These are phyloP conservation scores for Pongo pygmaeus DNA, from an alignment of 2,113 vertebrate genomes.

Conservation along the genomic window DNA sequence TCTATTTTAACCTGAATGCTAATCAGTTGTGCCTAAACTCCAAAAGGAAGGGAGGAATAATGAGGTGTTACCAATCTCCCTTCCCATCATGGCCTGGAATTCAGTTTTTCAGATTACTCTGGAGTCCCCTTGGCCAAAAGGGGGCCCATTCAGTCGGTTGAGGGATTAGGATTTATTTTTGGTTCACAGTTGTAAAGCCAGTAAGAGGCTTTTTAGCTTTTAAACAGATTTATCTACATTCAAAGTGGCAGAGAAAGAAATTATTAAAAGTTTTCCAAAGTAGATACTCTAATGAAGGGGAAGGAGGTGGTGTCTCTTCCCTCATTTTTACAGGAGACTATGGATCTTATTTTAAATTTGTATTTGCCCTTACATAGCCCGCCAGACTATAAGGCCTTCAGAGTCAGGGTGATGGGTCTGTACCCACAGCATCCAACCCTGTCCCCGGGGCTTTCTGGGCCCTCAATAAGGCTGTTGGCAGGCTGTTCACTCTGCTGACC, in stretches of 20 bases:
- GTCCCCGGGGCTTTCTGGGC: not conserved
- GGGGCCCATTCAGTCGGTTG: too few relatives aligned
- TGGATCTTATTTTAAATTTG: not conserved
- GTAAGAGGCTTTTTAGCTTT: not conserved
- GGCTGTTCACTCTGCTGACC: not conserved
- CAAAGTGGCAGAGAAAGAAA: not conserved
- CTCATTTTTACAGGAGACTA: not conserved
- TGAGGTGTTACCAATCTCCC: too few relatives aligned
- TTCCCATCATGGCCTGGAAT: too few relatives aligned
- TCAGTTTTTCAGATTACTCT: too few relatives aligned
- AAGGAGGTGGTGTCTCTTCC: not conserved
- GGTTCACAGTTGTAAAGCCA: not conserved
- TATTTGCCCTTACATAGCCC: not conserved
- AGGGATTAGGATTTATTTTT: too few relatives aligned
- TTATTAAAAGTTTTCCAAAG: not conserved
- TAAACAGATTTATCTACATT: not conserved
- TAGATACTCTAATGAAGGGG: not conserved
- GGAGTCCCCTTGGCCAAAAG: too few relatives aligned
- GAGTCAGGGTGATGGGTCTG: fast-evolving
- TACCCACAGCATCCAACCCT: fast-evolving
- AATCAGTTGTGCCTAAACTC: too few relatives aligned
- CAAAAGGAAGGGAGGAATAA: too few relatives aligned
- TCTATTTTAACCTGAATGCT: too few relatives aligned
- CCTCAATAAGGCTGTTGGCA: too few relatives aligned
- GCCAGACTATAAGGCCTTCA: not conserved